Conservation (phyloP, 1,140 invertebrate species). For the Ooceraea biroi region DNA sequence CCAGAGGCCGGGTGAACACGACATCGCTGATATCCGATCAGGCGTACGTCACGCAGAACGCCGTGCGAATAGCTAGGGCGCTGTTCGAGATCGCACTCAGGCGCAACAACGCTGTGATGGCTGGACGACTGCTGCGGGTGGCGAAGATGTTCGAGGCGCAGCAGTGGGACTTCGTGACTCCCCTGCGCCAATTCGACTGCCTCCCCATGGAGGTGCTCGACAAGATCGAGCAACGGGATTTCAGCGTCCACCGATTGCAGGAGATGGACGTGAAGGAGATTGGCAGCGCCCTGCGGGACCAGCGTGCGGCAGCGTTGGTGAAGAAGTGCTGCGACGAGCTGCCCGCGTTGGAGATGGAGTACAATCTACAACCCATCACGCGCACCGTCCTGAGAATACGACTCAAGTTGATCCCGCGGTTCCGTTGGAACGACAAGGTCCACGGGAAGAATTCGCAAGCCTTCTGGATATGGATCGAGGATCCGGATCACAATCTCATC, state of each 20-base stretch:
- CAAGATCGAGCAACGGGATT: conserved; percentile 92
- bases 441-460: conserved; percentile 95
- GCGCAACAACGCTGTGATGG: conserved; percentile 95
- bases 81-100: conserved; percentile 97
- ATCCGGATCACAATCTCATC: conserved; percentile 96
- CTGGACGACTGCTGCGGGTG: conserved; percentile 92
- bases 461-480: conserved; percentile 99
- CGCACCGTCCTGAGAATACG: conserved; percentile 95
- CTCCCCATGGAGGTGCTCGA: conserved; percentile 92
- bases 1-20: conserved; percentile 91
- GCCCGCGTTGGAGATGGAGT: conserved; percentile 93
- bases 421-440: conserved; percentile 95
- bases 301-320: conserved; percentile 91
- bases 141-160: conserved; percentile 96
- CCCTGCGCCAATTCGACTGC: conserved; percentile 94
- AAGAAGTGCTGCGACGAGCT: conserved; percentile 95
- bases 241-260: conserved; percentile 92
- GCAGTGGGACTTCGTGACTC: conserved; percentile 95
- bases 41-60: conserved; percentile 97
- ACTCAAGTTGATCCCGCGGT: conserved; percentile 93
- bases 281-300: conserved; percentile 92
- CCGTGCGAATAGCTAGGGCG: conserved; percentile 95
- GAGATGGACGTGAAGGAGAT: conserved; percentile 96
- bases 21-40: conserved; percentile 98
- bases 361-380: conserved; percentile 97